Conservation (phyloP, 1,140 invertebrate genomes). For the Nephotettix cincticeps region DNA sequence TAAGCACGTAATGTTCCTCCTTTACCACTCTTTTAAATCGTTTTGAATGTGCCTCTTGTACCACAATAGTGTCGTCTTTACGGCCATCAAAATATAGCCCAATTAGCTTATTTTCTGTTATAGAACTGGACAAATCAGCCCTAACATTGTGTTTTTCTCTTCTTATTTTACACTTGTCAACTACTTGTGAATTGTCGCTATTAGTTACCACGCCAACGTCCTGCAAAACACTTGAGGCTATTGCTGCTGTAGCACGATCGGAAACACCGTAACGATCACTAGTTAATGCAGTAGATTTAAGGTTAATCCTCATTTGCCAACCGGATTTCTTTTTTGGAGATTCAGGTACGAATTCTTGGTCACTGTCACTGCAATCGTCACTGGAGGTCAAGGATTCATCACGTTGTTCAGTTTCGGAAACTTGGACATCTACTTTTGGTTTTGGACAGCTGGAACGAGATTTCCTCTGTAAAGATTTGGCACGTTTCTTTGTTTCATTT, state of each 20-base stretch:
- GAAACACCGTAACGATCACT: constrained; percentile 33
- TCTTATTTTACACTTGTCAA: too few species aligned
- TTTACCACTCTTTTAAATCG: too few species aligned
- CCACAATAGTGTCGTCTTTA: too few species aligned
- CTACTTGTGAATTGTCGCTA: too few species aligned
- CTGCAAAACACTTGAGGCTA: constrained; percentile 45
- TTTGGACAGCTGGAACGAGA: neutral
- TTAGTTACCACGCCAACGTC: too few species aligned
- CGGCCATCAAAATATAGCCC: too few species aligned
- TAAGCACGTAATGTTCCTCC: too few species aligned
- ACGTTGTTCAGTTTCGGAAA: neutral
- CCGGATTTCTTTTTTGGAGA: constrained; percentile 25
- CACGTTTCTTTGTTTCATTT: neutral
- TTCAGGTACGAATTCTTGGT: neutral
- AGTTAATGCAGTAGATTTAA: constrained; percentile 26
- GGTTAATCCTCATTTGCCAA: constrained; percentile 44
- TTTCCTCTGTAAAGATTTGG: neutral
- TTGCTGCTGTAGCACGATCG: constrained; percentile 51
- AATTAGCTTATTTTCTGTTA: too few species aligned
- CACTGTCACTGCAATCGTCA: too few species aligned
- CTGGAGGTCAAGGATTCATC: neutral
- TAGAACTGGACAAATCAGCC: too few species aligned
- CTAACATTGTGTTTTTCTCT: too few species aligned
- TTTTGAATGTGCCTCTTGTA: too few species aligned
- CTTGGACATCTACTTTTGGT: neutral